phyloP scores from a whole-genome alignment of 2,113 vertebrate genomes.

The Rhynchopsitta pachyrhyncha region DNA sequence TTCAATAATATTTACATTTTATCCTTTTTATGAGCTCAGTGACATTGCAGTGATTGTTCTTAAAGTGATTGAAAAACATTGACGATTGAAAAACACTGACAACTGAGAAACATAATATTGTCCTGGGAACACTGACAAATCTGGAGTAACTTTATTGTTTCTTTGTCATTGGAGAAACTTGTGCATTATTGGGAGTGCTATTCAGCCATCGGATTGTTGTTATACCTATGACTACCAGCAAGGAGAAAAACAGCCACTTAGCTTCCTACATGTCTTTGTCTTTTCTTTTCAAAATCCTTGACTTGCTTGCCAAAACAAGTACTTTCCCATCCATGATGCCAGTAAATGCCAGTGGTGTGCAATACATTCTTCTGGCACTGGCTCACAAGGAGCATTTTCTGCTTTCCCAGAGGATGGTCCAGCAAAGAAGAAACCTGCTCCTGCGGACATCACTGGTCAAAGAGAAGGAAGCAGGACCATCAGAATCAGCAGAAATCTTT shows the following conservation, averaged over 20 bases:
- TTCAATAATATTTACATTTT: conserved; percentile 34
- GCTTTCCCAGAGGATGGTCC: not conserved
- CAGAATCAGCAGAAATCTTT: not conserved
- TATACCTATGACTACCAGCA: not conserved
- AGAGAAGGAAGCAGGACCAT: not conserved
- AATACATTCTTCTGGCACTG: not conserved
- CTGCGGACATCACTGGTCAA: not conserved
- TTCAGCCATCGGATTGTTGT: not conserved
- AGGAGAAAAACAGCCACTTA: not conserved
- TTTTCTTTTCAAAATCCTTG: not conserved
- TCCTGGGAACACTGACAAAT: not conserved
- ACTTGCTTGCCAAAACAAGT: not conserved
- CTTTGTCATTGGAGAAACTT: not conserved
- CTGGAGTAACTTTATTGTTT: not conserved
- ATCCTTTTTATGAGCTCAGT: not conserved
- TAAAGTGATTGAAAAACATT: not conserved
- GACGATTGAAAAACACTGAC: not conserved
- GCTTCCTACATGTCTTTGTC: not conserved
- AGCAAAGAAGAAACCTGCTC: not conserved
- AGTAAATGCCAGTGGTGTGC: not conserved
- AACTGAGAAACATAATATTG: not conserved
- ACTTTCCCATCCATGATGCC: not conserved
- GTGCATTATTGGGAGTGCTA: not conserved
- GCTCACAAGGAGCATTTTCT: not conserved
- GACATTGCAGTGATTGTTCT: not conserved